phyloP scores from a whole-genome alignment of 1,140 invertebrate species.

The Aphidius gifuensis region DNA sequence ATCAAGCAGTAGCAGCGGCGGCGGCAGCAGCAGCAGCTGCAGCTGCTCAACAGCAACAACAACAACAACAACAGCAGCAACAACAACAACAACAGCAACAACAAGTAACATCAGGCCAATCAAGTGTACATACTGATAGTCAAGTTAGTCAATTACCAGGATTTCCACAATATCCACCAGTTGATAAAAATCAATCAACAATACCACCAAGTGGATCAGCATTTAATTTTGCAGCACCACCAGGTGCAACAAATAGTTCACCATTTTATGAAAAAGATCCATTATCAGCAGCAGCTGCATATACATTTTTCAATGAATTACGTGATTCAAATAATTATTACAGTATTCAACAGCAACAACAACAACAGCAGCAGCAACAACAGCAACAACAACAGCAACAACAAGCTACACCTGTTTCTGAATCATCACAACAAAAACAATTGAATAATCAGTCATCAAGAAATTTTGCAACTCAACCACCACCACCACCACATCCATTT shows the following conservation, averaged over 20 bases:
- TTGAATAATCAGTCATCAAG: constrained; percentile 31
- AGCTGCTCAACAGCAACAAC: constrained; percentile 24
- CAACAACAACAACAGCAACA: constrained; percentile 31
- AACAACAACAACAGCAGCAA: constrained; percentile 27
- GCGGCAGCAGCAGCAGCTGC: constrained; percentile 20
- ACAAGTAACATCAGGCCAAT: constrained; percentile 26
- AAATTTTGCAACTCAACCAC: constrained; percentile 29
- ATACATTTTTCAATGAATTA: constrained; percentile 49
- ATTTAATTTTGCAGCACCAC: constrained; percentile 46
- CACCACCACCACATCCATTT: constrained; percentile 47
- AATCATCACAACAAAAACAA: constrained; percentile 45
- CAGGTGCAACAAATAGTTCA: constrained; percentile 37
- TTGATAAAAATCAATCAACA: constrained; percentile 41
- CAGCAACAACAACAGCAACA: constrained; percentile 41
- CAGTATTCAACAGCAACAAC: constrained; percentile 41
- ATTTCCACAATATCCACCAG: constrained; percentile 34
- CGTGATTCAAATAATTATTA: constrained; percentile 50
- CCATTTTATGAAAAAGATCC: constrained; percentile 51
- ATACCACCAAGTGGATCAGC: constrained; percentile 43
- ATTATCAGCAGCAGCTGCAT: constrained; percentile 43
- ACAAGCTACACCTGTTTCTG: constrained; percentile 31
- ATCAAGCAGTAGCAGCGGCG: constrained; percentile 32
- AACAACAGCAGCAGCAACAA: constrained; percentile 26
- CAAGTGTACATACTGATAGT: constrained; percentile 8
- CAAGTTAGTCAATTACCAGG: constrained; percentile 32